Conservation (phyloP, 2,113 vertebrate genomes). For the Boulengeromyrus knoepffleri region DNA sequence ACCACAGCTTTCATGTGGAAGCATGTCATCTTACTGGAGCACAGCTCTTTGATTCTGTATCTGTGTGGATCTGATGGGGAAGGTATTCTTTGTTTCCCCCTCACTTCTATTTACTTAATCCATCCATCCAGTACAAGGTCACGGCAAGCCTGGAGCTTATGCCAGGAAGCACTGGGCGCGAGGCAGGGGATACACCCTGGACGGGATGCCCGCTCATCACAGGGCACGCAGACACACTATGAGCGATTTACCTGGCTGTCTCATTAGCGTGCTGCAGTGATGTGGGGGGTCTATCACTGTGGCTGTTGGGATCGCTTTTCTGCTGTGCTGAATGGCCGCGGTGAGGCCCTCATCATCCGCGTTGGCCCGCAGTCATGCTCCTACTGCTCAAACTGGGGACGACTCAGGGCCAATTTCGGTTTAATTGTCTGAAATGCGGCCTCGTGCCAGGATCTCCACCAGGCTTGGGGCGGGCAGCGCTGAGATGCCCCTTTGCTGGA, state of each 20-base stretch:
- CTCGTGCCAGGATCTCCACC: constrained; percentile 9
- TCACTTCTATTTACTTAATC: neutral
- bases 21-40: neutral
- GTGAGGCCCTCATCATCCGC: neutral
- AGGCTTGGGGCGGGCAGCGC: constrained; percentile 22
- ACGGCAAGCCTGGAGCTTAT: neutral
- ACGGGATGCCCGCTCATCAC: neutral
- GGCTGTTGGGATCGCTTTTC: neutral
- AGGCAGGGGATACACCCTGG: neutral
- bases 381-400: constrained; percentile 21
- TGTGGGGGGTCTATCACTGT: neutral
- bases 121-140: neutral
- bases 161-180: neutral
- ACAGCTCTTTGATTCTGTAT: neutral
- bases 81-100: neutral
- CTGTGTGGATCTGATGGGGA: neutral
- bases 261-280: neutral
- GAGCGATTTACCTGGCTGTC: neutral
- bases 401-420: constrained; percentile 41
- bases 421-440: constrained; percentile 48
- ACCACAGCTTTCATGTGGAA: neutral
- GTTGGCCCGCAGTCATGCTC: neutral
- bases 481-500: constrained; percentile 29
- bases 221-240: neutral
- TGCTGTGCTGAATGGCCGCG: neutral